A percentile compares a stretch with the other conserved stretches of the same genome.
Conservation (phyloP, 2,797 vertebrate genomes). For the Amblyopsis hoosieri region DNA sequence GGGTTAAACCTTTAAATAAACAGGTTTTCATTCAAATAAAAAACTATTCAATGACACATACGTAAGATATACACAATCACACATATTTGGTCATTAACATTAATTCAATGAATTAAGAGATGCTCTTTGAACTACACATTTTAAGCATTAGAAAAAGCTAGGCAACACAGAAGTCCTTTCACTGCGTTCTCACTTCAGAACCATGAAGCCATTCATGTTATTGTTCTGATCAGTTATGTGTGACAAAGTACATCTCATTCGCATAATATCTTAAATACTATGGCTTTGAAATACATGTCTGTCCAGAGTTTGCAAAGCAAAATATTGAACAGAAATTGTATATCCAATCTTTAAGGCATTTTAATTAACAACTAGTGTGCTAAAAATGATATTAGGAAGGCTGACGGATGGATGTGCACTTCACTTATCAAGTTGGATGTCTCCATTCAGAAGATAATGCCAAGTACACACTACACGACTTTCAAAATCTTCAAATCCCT, state of each 20-base stretch:
- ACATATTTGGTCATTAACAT: slow-evolving; percentile 52
- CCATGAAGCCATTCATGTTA: slow-evolving; percentile 24
- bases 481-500: no score
- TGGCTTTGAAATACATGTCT: slow-evolving; percentile 32
- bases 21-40: slow-evolving; percentile 24
- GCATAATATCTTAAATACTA: slow-evolving; percentile 19
- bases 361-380: slow-evolving; percentile 42
- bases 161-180: slow-evolving; percentile 35
- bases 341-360: slow-evolving; percentile 37
- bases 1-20: slow-evolving; percentile 40
- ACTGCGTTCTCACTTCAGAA: slow-evolving; percentile 20
- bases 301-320: slow-evolving; percentile 20
- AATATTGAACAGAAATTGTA: slow-evolving; percentile 34
- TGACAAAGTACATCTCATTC: slow-evolving; percentile 17
- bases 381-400: slow-evolving; percentile 43
- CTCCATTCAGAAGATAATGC: slow-evolving; percentile 4
- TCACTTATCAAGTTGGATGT: slow-evolving; percentile 28
- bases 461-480: no score
- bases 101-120: slow-evolving; percentile 29
- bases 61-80: slow-evolving; percentile 12
- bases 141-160: slow-evolving; percentile 20
- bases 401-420: slow-evolving; percentile 32
- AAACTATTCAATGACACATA: background rate
- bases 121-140: slow-evolving; percentile 5
- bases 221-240: slow-evolving; percentile 3